phyloP scores from a whole-genome alignment of 2,888 invertebrate species.

The Baccha elongata region DNA sequence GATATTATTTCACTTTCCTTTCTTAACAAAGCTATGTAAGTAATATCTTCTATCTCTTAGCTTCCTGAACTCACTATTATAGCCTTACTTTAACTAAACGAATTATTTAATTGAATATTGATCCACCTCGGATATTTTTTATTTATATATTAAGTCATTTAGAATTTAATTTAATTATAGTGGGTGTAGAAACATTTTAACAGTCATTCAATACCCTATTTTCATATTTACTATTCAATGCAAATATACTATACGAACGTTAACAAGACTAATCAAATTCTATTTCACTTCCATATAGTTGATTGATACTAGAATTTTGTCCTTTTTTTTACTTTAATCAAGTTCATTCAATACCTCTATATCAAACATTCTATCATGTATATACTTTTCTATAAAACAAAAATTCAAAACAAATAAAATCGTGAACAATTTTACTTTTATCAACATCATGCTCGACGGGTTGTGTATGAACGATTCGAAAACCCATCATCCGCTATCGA shows the following conservation, averaged over 20 bases:
- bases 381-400: neutral
- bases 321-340: constrained; percentile 1
- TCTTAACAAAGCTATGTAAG: no score
- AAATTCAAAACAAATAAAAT: constrained; percentile 18
- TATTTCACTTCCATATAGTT: neutral
- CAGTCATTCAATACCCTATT: neutral
- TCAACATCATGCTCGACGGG: neutral
- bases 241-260: neutral
- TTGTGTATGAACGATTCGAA: neutral
- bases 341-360: constrained; percentile 17
- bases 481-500: constrained; percentile 17
- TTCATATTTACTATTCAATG: neutral
- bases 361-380: constrained; percentile 2
- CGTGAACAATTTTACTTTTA: constrained; percentile 18
- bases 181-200: no score
- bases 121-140: no score
- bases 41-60: no score
- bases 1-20: no score
- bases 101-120: no score
- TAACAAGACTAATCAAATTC: neutral
- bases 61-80: no score
- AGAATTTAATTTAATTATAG: no score
- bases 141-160: no score
- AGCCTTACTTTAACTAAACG: no score
- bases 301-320: neutral